Evolutionary conservation across 2,888 invertebrate genomes (phyloP).

Genomic region (Sinohyriopsis cumingii): DNA sequence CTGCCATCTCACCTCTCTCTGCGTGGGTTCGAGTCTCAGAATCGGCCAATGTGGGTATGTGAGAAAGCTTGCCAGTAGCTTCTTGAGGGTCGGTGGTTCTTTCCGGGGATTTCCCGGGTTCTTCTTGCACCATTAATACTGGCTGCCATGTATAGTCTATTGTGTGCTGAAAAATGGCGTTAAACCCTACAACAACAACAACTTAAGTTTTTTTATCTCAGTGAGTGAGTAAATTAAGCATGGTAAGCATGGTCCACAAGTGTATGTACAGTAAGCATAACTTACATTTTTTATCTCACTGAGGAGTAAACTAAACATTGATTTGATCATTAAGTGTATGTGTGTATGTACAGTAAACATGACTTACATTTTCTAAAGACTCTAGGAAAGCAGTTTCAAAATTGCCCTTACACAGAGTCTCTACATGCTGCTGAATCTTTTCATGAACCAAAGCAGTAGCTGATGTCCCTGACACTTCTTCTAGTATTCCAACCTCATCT

Average conservation of each 20-base stretch:
- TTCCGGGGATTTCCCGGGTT: too few relatives aligned
- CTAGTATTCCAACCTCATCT: conserved; percentile 80
- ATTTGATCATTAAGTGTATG: not conserved
- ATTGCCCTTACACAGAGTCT: conserved; percentile 87
- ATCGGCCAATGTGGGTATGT: too few relatives aligned
- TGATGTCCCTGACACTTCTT: conserved; percentile 88
- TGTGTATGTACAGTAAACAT: not conserved
- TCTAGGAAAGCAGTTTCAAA: conserved; percentile 88
- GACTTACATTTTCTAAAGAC: conserved; percentile 80
- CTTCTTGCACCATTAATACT: too few relatives aligned
- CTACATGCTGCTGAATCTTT: conserved; percentile 88
- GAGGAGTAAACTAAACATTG: conserved; percentile 76
- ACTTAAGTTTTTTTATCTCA: too few relatives aligned
- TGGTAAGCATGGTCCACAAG: not conserved
- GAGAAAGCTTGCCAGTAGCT: too few relatives aligned
- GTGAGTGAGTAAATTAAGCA: not conserved
- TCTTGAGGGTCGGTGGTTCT: too few relatives aligned
- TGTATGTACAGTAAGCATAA: not conserved
- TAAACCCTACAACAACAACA: too few relatives aligned
- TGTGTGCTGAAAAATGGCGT: too few relatives aligned
- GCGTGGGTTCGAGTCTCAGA: too few relatives aligned
- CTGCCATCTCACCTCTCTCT: too few relatives aligned
- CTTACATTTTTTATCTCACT: conserved; percentile 81
- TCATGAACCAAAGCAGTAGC: conserved; percentile 87
- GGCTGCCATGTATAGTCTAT: too few relatives aligned